These are phyloP conservation scores for Wasmannia auropunctata DNA, from an alignment of 1,140 invertebrate species.

Conservation along the genomic window DNA sequence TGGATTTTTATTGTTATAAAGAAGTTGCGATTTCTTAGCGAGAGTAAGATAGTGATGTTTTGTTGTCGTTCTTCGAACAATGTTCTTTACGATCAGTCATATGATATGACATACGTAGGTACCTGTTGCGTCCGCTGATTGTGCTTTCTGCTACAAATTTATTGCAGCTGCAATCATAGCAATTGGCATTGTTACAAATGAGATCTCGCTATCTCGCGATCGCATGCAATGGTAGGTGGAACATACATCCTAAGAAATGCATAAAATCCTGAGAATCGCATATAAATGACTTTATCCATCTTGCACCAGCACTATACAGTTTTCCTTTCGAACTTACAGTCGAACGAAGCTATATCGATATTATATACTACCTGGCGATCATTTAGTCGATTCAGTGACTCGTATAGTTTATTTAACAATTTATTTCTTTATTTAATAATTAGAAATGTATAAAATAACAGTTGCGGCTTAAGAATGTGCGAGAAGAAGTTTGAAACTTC, in stretches of 20 bases:
- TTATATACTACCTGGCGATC: background rate
- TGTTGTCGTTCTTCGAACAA: background rate
- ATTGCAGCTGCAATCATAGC: constrained; percentile 19
- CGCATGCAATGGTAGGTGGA: constrained; percentile 15
- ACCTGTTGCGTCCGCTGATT: background rate
- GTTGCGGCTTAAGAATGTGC: background rate
- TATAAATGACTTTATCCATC: constrained; percentile 32
- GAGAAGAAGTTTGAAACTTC: background rate
- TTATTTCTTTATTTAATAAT: background rate
- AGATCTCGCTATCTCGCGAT: constrained; percentile 28
- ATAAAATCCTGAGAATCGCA: constrained; percentile 30
- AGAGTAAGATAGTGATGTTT: background rate
- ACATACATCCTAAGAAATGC: constrained; percentile 9
- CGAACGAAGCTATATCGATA: background rate
- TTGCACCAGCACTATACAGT: background rate
- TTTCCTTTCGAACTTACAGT: background rate
- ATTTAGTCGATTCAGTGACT: background rate
- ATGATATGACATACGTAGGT: too few relatives aligned
- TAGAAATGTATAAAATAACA: background rate
- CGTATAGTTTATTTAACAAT: background rate
- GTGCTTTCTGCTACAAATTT: constrained; percentile 12
- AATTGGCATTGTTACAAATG: constrained; percentile 55
- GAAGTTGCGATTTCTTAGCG: background rate
- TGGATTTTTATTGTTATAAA: background rate
- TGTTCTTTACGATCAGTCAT: background rate